Evolutionary conservation across 2,113 vertebrate species (phyloP).

Genomic region (Hippocampus mohnikei): DNA sequence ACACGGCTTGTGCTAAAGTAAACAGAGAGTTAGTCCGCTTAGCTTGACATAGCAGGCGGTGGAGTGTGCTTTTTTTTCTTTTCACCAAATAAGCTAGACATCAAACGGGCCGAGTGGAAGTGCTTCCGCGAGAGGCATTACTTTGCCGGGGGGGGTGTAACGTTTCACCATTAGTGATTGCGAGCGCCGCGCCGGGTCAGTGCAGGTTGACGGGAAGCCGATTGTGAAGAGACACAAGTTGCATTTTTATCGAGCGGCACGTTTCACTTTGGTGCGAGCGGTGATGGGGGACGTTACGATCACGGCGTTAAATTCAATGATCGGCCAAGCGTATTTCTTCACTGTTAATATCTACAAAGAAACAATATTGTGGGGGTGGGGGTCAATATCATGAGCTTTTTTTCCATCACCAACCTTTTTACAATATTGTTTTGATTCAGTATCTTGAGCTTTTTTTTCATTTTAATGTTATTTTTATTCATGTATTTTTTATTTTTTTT

Average conservation of each 20-base stretch:
- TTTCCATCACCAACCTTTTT: too few relatives aligned
- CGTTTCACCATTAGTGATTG: slow-evolving; percentile 60
- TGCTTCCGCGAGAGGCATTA: slow-evolving; percentile 38
- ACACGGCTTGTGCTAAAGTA: slow-evolving; percentile 57
- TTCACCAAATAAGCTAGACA: slow-evolving; percentile 36
- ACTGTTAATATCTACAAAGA: too few relatives aligned
- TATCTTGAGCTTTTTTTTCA: too few relatives aligned
- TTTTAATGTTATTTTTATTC: too few relatives aligned
- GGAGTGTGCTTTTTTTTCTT: slow-evolving; percentile 29
- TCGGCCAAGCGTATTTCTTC: too few relatives aligned
- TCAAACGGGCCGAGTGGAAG: slow-evolving; percentile 49
- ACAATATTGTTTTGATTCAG: too few relatives aligned
- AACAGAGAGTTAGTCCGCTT: slow-evolving; percentile 52
- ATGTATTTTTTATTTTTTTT: too few relatives aligned
- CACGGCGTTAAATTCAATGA: too few relatives aligned
- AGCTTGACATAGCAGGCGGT: slow-evolving; percentile 45
- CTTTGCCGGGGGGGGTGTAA: slow-evolving; percentile 62
- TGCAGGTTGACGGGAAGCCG: slow-evolving; percentile 50
- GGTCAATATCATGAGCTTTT: too few relatives aligned
- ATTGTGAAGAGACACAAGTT: slow-evolving; percentile 22
- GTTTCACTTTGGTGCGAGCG: neutral
- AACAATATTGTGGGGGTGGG: too few relatives aligned
- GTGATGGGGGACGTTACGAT: too few relatives aligned
- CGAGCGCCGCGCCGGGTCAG: slow-evolving; percentile 44
- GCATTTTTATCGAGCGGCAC: neutral